These are phyloP conservation scores for Phyllostomus discolor DNA, from an alignment of 2,113 vertebrate genomes.

Conservation along the genomic window DNA sequence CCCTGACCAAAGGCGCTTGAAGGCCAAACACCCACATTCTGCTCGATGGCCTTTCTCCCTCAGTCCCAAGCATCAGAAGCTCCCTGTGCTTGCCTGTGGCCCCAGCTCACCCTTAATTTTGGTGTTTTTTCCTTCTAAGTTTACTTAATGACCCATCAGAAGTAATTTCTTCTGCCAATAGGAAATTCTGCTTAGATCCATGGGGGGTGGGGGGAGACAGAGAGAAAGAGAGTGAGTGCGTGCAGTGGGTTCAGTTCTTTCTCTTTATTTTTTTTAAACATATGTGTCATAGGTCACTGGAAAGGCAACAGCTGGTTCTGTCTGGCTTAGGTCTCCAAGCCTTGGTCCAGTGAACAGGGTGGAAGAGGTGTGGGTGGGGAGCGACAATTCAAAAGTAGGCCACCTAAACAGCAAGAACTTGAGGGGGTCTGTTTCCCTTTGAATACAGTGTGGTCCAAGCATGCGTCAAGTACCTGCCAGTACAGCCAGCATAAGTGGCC, in stretches of 20 bases:
- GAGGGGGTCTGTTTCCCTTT: background rate
- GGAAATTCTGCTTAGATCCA: background rate
- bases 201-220: background rate
- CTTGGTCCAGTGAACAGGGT: background rate
- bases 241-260: background rate
- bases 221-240: no score
- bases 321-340: background rate
- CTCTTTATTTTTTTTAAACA: background rate
- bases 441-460: background rate
- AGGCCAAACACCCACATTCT: background rate
- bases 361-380: background rate
- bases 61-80: background rate
- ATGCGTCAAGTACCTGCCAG: fast-evolving
- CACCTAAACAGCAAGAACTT: background rate
- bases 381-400: background rate
- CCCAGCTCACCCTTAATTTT: background rate
- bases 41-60: background rate
- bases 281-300: background rate
- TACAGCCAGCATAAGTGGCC: background rate
- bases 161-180: background rate
- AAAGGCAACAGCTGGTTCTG: background rate
- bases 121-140: background rate
- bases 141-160: background rate
- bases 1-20: no score
- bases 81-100: background rate